Conservation (phyloP, 2,888 invertebrate genomes). For the Prosapia bicincta region DNA sequence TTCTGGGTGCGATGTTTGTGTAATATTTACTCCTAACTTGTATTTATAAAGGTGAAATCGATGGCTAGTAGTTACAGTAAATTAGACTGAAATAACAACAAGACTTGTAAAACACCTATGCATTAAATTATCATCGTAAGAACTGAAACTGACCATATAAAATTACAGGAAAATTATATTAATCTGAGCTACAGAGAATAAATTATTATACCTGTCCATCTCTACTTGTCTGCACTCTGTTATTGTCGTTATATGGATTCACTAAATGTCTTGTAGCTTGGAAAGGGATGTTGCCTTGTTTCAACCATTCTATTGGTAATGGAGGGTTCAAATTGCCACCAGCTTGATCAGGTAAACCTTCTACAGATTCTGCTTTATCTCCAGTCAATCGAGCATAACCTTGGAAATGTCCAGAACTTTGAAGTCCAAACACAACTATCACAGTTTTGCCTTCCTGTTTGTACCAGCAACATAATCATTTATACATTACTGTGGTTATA, state of each 20-base stretch:
- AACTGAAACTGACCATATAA: no score
- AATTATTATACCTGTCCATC: constrained; percentile 54
- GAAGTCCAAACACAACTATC: constrained; percentile 53
- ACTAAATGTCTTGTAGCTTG: constrained; percentile 52
- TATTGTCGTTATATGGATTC: constrained; percentile 56
- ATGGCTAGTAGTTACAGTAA: no score
- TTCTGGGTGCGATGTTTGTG: no score
- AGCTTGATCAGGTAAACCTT: constrained; percentile 45
- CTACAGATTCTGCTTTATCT: constrained; percentile 40
- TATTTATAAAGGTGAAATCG: no score
- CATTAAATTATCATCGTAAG: no score
- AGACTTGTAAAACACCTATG: no score
- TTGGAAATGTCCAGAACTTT: constrained; percentile 52
- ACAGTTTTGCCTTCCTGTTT: constrained; percentile 46
- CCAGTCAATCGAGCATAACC: constrained; percentile 47
- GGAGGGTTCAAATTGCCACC: constrained; percentile 44
- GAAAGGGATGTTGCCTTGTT: constrained; percentile 49
- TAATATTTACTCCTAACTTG: no score
- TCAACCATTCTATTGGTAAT: constrained; percentile 50
- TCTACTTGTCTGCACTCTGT: constrained; percentile 53
- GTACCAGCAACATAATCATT: no score
- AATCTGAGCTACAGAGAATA: background rate
- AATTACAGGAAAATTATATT: no score
- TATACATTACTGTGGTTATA: no score
- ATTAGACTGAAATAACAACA: no score